Evolutionary conservation across 2,888 invertebrate genomes (phyloP).

Genomic region (Melieria crassipennis): DNA sequence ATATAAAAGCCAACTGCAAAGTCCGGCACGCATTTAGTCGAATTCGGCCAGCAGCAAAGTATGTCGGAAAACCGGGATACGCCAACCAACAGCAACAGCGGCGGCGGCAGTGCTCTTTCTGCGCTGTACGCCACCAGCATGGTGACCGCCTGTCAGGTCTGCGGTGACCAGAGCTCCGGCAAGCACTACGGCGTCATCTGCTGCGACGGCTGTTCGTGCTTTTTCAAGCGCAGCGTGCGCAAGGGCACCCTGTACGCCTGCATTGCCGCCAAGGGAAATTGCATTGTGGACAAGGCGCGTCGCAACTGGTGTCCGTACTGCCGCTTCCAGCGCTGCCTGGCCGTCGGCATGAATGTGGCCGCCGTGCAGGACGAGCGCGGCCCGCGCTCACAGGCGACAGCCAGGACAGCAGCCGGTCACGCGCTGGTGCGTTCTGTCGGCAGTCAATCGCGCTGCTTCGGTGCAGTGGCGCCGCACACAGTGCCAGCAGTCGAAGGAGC

Average conservation of each 20-base stretch:
- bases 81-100: too few species aligned
- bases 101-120: too few species aligned
- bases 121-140: too few species aligned
- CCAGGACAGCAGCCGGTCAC: neutral
- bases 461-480: constrained; percentile 9
- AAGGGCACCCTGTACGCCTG: constrained; percentile 79
- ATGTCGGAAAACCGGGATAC: too few species aligned
- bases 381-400: constrained; percentile 67
- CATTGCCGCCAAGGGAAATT: constrained; percentile 79
- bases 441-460: constrained; percentile 18
- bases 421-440: neutral
- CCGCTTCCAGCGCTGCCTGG: constrained; percentile 79
- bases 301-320: constrained; percentile 91
- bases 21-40: constrained; percentile 15
- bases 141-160: constrained; percentile 73
- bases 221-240: constrained; percentile 85
- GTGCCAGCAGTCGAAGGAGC: constrained; percentile 12
- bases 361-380: constrained; percentile 89
- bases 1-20: constrained; percentile 37
- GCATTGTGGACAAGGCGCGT: constrained; percentile 81
- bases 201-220: constrained; percentile 90
- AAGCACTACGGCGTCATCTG: constrained; percentile 87
- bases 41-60: too few species aligned
- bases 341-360: constrained; percentile 80
- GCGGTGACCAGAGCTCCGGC: constrained; percentile 84